A percentile compares a stretch with the other conserved stretches of the same genome.
These are phyloP conservation scores for Cremastobaeus sp. DNA, from an alignment of 2,888 invertebrate genomes.

Conservation along the genomic window DNA sequence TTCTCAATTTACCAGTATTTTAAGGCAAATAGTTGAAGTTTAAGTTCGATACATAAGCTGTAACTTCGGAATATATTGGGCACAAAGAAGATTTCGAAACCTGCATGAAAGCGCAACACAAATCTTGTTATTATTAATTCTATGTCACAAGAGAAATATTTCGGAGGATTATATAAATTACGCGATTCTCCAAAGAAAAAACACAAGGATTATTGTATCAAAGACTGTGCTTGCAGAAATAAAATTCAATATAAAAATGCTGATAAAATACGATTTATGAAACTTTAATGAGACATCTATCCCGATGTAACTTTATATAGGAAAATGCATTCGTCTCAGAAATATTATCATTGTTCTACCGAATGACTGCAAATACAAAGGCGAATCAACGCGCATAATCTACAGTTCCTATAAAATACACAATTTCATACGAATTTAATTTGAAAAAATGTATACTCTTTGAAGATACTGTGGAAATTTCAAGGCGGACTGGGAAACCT, in stretches of 20 bases:
- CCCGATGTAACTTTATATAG: constrained; percentile 32
- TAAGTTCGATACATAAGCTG: constrained; percentile 4
- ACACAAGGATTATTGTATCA: neutral
- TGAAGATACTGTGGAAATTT: too few relatives aligned
- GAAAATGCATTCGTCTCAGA: constrained; percentile 26
- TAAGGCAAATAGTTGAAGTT: constrained; percentile 33
- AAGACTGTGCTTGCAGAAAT: constrained; percentile 23
- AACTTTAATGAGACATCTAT: constrained; percentile 41
- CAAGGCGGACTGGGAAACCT: too few relatives aligned
- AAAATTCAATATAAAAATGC: constrained; percentile 22
- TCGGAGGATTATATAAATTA: neutral
- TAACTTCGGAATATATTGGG: neutral
- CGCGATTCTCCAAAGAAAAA: neutral
- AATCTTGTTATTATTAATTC: constrained; percentile 6
- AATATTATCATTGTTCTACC: constrained; percentile 20
- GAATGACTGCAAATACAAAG: constrained; percentile 23
- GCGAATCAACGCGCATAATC: too few relatives aligned
- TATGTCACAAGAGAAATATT: neutral
- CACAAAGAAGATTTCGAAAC: constrained; percentile 6
- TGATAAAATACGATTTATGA: constrained; percentile 32
- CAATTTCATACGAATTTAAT: too few relatives aligned
- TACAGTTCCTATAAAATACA: too few relatives aligned
- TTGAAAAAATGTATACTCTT: too few relatives aligned
- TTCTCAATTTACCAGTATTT: constrained; percentile 30
- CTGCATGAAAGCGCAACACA: neutral